These are phyloP conservation scores for Toxotes jaculatrix DNA, from an alignment of 2,113 vertebrate genomes.

Conservation along the genomic window DNA sequence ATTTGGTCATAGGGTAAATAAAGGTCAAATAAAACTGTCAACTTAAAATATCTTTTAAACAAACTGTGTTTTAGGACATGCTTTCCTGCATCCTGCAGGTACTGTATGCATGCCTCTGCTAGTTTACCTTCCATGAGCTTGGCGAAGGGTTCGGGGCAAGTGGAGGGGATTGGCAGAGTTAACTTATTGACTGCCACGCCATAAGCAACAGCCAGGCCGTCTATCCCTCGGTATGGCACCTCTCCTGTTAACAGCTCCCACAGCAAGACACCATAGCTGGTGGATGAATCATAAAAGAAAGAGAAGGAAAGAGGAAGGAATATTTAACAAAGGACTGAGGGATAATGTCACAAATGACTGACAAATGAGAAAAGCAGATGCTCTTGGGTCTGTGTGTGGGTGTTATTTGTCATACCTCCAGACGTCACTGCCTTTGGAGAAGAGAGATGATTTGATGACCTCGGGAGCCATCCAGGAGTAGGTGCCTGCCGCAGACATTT, in stretches of 20 bases:
- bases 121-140: conserved; percentile 95
- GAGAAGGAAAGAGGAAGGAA: not conserved
- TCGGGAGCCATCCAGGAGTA: conserved; percentile 92
- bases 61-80: not conserved
- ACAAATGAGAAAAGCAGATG: not conserved
- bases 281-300: not conserved
- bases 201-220: conserved; percentile 95
- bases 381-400: not conserved
- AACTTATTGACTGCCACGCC: conserved; percentile 97
- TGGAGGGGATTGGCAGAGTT: conserved; percentile 95
- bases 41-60: too few species aligned
- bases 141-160: conserved; percentile 95
- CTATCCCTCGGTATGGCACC: conserved; percentile 96
- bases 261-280: conserved; percentile 94
- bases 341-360: not conserved
- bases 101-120: not conserved
- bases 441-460: conserved; percentile 95
- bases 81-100: not conserved
- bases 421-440: conserved; percentile 97
- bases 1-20: too few species aligned
- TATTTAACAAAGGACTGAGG: not conserved
- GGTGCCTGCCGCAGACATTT: conserved; percentile 88
- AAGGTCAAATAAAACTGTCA: too few species aligned
- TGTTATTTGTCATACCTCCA: conserved; percentile 88
- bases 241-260: conserved; percentile 98